phyloP scores from a whole-genome alignment of 2,113 vertebrate species.

The Lutjanus erythropterus region DNA sequence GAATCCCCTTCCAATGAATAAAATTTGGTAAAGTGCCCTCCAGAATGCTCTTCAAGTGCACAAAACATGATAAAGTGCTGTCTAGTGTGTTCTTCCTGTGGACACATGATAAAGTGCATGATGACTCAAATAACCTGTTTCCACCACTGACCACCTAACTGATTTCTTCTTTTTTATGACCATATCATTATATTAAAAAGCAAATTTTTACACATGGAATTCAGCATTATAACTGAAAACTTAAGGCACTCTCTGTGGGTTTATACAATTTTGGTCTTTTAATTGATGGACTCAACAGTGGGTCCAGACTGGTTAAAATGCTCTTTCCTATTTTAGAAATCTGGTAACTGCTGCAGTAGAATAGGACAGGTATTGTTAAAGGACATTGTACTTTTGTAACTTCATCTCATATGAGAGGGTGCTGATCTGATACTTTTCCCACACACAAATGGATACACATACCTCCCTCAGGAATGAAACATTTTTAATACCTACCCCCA shows the following conservation, averaged over 20 bases:
- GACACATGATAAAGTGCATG: too few species aligned
- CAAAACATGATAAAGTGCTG: too few species aligned
- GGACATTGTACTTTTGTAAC: neutral
- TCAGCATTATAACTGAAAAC: neutral
- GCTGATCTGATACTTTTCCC: slow-evolving; percentile 4
- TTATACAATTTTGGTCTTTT: neutral
- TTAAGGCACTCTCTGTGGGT: neutral
- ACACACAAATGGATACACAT: slow-evolving; percentile 2
- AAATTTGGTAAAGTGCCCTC: too few species aligned
- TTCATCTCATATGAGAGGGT: slow-evolving; percentile 18
- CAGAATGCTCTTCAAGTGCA: too few species aligned
- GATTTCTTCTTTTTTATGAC: too few species aligned
- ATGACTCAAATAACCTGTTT: too few species aligned
- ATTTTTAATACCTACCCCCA: slow-evolving; percentile 48
- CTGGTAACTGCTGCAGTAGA: neutral
- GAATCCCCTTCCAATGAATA: too few species aligned
- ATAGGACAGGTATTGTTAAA: neutral
- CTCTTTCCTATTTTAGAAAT: neutral
- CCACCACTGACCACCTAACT: too few species aligned
- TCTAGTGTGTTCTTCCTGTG: too few species aligned
- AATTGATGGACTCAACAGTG: neutral
- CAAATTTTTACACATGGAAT: neutral
- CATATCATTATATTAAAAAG: neutral
- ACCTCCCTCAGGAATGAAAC: slow-evolving; percentile 21
- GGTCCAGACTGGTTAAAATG: neutral